Evolutionary conservation across 2,113 vertebrate species (phyloP), one percentile per base, ranked within the genome.

Genomic region (Gopherus evgoodei): DNA sequence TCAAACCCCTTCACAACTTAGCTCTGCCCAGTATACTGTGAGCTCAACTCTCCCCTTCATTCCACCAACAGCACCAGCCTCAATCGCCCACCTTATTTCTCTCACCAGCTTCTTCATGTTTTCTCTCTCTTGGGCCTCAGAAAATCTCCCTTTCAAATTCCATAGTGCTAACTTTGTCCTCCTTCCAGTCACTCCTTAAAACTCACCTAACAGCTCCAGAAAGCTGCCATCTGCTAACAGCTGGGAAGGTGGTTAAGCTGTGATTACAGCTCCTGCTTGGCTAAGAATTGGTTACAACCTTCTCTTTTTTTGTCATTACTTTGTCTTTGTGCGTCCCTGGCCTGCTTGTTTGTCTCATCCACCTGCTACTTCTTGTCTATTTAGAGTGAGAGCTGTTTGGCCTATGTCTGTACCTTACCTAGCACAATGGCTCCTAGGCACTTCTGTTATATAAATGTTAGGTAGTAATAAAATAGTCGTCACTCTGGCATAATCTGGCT

Each of bases 401-500:
- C 0, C 2, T 17, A 3, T 1, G 0, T 79, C 10, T 22, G 79
- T 42, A 49, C n/a, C 19, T 4, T 1, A 21, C 57, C 44, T 29
- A 22, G 76, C 44, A 6, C 62, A 25, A 10, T 38, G 2, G 59
- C 59, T 27, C 5, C 16, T 19, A n/a, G 42, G 49, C 3, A 24
- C 25, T 52, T 84, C 16, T 47, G 38, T 17, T 11, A 11, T 2
- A 22, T 5, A 47, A 78, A 62, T 22, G 82, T 57, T 27, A 44
- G n/a, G 21, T 3, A 31, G 1, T 42, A 75, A 44, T 8, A 84
- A 84, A 56, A 24, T 29, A 57, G 17, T 10, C 12, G 12, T 56
- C 22, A 24, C 52, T 9, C 25, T 44, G 38, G 80, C 19, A 5
- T 42, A 3, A 1, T 1, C 72, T 29, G 9, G 13, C 35, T 69